Evolutionary conservation across 53 echinoderm and acorn worm species (phyloP).

Genomic region (Temnopleurus reevesii): DNA sequence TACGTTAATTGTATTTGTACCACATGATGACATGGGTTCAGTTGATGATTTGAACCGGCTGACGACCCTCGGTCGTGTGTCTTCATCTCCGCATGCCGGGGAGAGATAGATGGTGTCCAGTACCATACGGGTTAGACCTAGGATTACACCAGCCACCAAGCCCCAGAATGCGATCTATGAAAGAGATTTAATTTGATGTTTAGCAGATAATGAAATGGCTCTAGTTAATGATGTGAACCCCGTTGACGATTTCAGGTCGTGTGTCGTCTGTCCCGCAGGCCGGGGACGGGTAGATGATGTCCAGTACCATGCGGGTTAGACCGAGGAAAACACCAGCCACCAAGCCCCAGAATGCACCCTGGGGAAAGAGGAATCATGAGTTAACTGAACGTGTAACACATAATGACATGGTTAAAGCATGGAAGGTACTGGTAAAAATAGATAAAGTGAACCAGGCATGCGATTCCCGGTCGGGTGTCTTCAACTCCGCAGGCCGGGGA

Average conservation of each 20-base stretch:
- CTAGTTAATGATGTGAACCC: conserved; percentile 88
- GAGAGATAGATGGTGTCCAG: conserved; percentile 86
- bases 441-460: conserved; percentile 83
- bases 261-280: conserved; percentile 78
- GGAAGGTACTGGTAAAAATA: too few relatives aligned
- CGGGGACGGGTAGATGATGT: conserved; percentile 82
- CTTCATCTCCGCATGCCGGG: conserved; percentile 75
- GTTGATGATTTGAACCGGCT: conserved; percentile 84
- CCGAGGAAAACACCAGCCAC: conserved; percentile 74
- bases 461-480: conserved; percentile 79
- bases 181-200: too few relatives aligned
- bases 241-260: conserved; percentile 74
- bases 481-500: conserved; percentile 74
- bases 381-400: too few relatives aligned
- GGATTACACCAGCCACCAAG: conserved; percentile 68
- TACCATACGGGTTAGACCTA: conserved; percentile 77
- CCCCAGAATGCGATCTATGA: conserved; percentile 97
- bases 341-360: conserved; percentile 98
- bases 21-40: conserved; percentile 83
- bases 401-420: too few relatives aligned
- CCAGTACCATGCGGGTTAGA: conserved; percentile 77
- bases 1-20: too few relatives aligned
- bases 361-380: too few relatives aligned
- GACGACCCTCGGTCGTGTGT: conserved; percentile 78
- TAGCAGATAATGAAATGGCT: too few relatives aligned